A percentile compares a stretch with the other conserved stretches of the same genome.
Conservation (phyloP, 2,888 invertebrate genomes). For the Andrena dorsata region DNA sequence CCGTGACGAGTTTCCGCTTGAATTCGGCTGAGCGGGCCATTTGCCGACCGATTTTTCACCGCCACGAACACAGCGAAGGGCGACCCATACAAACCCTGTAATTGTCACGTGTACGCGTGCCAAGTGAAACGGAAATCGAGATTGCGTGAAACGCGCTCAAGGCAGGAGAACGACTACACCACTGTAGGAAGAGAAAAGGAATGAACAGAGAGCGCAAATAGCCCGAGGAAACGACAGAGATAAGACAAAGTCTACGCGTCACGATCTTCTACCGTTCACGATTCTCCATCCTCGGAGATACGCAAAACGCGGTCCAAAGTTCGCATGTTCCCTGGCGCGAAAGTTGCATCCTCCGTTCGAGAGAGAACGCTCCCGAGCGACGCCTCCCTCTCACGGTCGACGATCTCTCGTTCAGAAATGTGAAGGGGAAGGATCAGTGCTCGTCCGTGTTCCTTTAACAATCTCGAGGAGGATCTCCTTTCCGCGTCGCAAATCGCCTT, state of each 20-base stretch:
- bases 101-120: conserved; percentile 28
- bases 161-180: background rate
- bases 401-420: background rate
- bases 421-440: background rate
- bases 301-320: conserved; percentile 24
- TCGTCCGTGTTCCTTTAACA: background rate
- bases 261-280: conserved; percentile 5
- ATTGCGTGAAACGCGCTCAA: background rate
- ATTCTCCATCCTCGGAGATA: background rate
- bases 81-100: background rate
- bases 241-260: conserved; percentile 16
- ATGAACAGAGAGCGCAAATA: background rate
- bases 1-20: background rate
- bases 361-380: background rate
- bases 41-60: conserved; percentile 51
- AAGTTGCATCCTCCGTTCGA: background rate
- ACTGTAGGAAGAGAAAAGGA: background rate
- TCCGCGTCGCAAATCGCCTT: conserved; percentile 5
- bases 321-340: background rate
- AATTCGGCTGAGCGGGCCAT: conserved; percentile 67
- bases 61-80: background rate
- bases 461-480: conserved; percentile 8
- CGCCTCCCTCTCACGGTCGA: background rate
- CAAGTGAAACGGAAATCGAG: background rate
- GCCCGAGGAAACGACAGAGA: background rate